Conservation (phyloP, 2,113 vertebrate species). For the Xiphophorus hellerii region DNA sequence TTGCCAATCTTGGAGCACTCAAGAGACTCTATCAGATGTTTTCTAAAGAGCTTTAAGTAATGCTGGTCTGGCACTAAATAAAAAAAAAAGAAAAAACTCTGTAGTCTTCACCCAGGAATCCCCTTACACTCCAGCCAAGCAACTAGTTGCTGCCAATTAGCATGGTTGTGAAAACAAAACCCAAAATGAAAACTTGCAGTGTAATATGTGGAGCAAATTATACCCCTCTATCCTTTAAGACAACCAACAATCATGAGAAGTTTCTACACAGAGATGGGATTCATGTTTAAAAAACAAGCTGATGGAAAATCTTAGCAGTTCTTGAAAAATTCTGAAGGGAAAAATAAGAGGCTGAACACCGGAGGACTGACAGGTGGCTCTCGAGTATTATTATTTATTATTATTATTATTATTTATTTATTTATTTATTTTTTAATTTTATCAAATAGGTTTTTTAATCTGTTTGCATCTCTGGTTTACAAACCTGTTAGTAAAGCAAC, state of each 20-base stretch:
- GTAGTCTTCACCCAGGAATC: constrained; percentile 56
- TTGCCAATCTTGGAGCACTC: constrained; percentile 74
- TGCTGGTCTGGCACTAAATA: constrained; percentile 60
- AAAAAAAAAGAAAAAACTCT: constrained; percentile 42
- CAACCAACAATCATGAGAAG: neutral
- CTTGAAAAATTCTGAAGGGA: neutral
- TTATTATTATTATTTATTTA: neutral
- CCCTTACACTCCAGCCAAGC: constrained; percentile 46
- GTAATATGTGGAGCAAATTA: neutral
- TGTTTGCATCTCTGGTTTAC: neutral
- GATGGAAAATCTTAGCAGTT: neutral
- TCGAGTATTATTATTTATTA: neutral
- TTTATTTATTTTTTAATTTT: no score
- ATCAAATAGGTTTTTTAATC: neutral
- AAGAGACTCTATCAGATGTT: constrained; percentile 73
- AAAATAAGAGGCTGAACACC: neutral
- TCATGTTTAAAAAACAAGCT: neutral
- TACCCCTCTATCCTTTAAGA: neutral
- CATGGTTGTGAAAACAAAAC: constrained; percentile 43
- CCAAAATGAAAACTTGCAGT: constrained; percentile 19
- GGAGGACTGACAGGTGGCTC: neutral
- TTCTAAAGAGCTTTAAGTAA: constrained; percentile 68
- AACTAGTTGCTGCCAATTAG: constrained; percentile 40
- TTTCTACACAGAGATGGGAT: neutral
- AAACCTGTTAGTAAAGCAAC: neutral